Conservation (phyloP, 2,797 vertebrate species). For the Benthosema pterotum region DNA sequence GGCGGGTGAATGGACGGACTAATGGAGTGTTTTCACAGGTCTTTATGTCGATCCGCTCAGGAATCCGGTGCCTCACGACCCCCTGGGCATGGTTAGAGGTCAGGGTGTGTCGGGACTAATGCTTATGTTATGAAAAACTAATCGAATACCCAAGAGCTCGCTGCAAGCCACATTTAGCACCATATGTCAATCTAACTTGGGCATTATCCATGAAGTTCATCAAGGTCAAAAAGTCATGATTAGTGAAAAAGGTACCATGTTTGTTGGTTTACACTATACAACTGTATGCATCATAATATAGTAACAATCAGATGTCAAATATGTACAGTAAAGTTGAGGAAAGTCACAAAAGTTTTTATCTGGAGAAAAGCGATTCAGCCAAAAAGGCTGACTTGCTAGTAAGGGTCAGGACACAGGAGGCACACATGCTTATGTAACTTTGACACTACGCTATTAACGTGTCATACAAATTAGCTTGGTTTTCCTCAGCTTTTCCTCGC, state of each 20-base stretch:
- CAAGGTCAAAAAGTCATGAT: no score
- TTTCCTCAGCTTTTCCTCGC: not conserved
- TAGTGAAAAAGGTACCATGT: no score
- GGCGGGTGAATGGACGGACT: slow-evolving; percentile 20
- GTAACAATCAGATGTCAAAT: no score
- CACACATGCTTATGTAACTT: slow-evolving; percentile 5
- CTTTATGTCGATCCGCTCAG: slow-evolving; percentile 9
- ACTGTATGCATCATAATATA: no score
- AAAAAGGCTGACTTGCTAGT: no score
- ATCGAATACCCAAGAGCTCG: not conserved
- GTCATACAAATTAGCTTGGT: not conserved
- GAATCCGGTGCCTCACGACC: not conserved
- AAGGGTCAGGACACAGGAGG: no score
- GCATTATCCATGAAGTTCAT: no score
- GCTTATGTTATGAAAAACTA: not conserved
- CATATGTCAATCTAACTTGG: not conserved
- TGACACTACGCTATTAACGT: not conserved
- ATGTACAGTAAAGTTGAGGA: no score
- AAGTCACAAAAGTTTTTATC: no score
- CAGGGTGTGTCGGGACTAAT: slow-evolving; percentile 2
- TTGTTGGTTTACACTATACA: no score
- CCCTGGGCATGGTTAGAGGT: not conserved
- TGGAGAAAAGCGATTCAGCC: no score
- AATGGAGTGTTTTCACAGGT: slow-evolving; percentile 29
- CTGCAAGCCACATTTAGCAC: not conserved